phyloP scores from a whole-genome alignment of 35 echinoderm and acorn worm genomes.

The Holothuria glaberrima region DNA sequence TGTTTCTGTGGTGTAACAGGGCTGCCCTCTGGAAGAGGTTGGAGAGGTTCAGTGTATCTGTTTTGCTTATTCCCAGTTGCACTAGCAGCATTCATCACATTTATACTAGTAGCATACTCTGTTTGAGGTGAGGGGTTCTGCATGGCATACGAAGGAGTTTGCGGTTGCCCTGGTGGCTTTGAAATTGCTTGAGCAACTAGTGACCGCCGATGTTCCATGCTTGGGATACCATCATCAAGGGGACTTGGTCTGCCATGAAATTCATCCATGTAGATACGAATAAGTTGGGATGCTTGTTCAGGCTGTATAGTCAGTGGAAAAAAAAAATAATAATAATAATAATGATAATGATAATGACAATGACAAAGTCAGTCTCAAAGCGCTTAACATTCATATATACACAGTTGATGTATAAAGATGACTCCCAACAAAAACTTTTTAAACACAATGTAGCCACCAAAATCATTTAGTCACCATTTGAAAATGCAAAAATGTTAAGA shows the following conservation, averaged over 20 bases:
- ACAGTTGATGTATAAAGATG: too few species aligned
- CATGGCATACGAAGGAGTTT: neutral
- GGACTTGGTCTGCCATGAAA: neutral
- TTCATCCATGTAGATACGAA: neutral
- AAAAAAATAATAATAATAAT: too few species aligned
- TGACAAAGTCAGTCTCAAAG: too few species aligned
- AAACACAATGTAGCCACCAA: too few species aligned
- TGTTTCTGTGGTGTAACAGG: neutral
- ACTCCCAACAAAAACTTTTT: too few species aligned
- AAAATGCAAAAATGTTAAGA: too few species aligned
- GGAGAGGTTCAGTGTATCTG: neutral
- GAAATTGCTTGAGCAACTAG: slow-evolving; percentile 12
- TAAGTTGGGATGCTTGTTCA: slow-evolving; percentile 26
- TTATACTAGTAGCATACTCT: slow-evolving; percentile 3
- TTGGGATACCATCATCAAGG: neutral
- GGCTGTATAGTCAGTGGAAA: neutral
- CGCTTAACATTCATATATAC: too few species aligned
- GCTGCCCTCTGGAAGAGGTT: neutral
- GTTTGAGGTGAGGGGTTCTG: neutral
- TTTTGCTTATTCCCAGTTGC: neutral
- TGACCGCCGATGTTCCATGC: slow-evolving; percentile 24
- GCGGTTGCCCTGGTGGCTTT: neutral
- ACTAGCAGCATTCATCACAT: neutral
- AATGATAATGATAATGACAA: too few species aligned
- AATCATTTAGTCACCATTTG: too few species aligned